These are phyloP conservation scores for Mus caroli DNA, from an alignment of 2,797 vertebrate species.

Conservation along the genomic window DNA sequence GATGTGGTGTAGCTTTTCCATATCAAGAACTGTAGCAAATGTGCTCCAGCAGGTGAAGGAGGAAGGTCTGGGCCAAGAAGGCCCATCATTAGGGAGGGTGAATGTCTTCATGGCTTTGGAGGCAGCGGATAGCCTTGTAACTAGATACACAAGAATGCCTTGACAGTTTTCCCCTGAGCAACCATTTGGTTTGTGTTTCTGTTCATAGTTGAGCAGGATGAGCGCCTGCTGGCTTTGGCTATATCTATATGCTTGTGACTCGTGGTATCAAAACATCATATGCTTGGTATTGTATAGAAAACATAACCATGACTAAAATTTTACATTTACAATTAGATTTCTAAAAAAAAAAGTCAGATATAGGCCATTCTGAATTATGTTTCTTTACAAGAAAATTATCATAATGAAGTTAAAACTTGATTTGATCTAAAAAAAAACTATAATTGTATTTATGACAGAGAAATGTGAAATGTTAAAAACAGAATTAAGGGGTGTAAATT, in stretches of 20 bases:
- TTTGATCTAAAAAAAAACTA: constrained; percentile 56
- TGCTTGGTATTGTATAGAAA: constrained; percentile 71
- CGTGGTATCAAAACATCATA: constrained; percentile 64
- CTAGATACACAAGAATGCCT: background rate
- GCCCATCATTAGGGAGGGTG: background rate
- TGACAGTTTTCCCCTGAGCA: constrained; percentile 46
- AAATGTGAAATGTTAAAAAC: constrained; percentile 43
- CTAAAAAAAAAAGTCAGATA: constrained; percentile 26
- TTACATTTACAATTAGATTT: constrained; percentile 61
- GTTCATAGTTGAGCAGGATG: constrained; percentile 54
- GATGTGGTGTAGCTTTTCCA: too few relatives aligned
- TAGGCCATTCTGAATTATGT: constrained; percentile 21
- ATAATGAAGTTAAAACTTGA: constrained; percentile 1
- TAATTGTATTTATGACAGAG: background rate
- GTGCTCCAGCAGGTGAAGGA: background rate
- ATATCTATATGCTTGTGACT: constrained; percentile 32
- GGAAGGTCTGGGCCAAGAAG: background rate
- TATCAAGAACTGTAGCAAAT: background rate
- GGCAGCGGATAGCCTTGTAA: background rate
- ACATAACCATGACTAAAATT: constrained; percentile 55
- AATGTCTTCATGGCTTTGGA: background rate
- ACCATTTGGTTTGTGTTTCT: constrained; percentile 60
- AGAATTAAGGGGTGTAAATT: constrained; percentile 13
- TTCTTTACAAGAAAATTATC: constrained; percentile 15
- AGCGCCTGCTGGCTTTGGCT: constrained; percentile 62